These are phyloP conservation scores for Ormia ochracea DNA, from an alignment of 2,888 invertebrate genomes.

Conservation along the genomic window DNA sequence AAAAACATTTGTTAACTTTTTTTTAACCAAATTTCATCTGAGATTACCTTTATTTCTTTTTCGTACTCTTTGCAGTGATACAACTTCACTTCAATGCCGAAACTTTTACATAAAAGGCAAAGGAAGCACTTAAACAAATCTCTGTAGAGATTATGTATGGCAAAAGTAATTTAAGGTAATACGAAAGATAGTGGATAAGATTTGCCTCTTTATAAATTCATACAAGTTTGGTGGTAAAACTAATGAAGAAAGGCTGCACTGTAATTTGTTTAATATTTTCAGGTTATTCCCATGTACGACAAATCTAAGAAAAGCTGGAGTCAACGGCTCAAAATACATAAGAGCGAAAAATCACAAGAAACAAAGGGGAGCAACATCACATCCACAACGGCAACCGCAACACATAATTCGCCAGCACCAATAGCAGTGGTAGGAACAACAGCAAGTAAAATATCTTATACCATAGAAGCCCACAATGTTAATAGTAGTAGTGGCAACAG, in stretches of 20 bases:
- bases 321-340: constrained; percentile 81
- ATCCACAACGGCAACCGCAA: constrained; percentile 64
- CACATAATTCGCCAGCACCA: constrained; percentile 27
- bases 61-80: constrained; percentile 32
- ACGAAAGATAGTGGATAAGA: background rate
- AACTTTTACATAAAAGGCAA: constrained; percentile 11
- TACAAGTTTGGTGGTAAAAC: background rate
- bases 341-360: constrained; percentile 78
- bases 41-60: background rate
- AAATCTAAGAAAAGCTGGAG: constrained; percentile 83
- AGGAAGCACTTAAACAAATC: constrained; percentile 42
- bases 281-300: constrained; percentile 75
- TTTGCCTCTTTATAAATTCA: background rate
- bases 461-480: constrained; percentile 56
- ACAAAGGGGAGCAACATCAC: constrained; percentile 68
- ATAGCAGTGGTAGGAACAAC: constrained; percentile 54
- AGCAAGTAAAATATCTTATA: constrained; percentile 62
- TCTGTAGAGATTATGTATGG: constrained; percentile 60
- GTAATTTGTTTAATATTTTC: constrained; percentile 25
- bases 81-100: constrained; percentile 29
- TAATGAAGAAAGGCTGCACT: background rate
- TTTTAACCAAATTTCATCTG: background rate
- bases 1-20: background rate
- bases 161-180: constrained; percentile 56
- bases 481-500: constrained; percentile 1